phyloP scores from a whole-genome alignment of 2,888 invertebrate species.

The Thumatha senex region DNA sequence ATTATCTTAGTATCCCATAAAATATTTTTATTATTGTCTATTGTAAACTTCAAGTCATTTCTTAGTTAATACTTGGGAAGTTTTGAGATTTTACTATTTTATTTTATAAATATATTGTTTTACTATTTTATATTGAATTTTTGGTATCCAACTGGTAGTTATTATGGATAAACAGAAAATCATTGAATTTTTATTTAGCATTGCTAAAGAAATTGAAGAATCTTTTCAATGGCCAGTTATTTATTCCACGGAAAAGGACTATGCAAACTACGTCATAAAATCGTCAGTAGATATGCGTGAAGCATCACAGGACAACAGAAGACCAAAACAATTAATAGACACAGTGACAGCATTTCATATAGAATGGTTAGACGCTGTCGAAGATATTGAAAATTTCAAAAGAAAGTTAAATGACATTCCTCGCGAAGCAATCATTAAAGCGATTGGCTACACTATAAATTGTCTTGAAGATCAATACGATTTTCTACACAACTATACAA shows the following conservation, averaged over 20 bases:
- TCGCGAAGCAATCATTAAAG: constrained; percentile 33
- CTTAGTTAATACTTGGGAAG: too few relatives aligned
- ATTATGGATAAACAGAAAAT: constrained; percentile 38
- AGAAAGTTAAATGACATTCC: constrained; percentile 40
- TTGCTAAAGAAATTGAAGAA: constrained; percentile 43
- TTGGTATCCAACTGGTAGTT: constrained; percentile 14
- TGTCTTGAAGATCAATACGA: constrained; percentile 30
- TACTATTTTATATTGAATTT: not conserved
- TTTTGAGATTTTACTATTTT: too few relatives aligned
- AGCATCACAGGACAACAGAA: constrained; percentile 23
- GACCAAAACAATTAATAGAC: constrained; percentile 21
- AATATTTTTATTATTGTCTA: too few relatives aligned
- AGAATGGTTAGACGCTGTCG: constrained; percentile 46
- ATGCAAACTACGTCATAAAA: constrained; percentile 34
- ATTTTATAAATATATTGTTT: too few relatives aligned
- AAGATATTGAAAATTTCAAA: constrained; percentile 42
- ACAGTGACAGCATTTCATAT: constrained; percentile 40
- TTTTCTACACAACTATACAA: constrained; percentile 28
- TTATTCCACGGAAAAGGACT: constrained; percentile 47
- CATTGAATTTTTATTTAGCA: constrained; percentile 32
- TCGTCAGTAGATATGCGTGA: constrained; percentile 29
- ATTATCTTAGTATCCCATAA: too few relatives aligned
- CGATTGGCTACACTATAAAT: constrained; percentile 41
- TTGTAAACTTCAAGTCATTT: too few relatives aligned
- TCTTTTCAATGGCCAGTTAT: constrained; percentile 49